Conservation (phyloP, 2,797 vertebrate species). For the Sebastiscus albofasciatus region DNA sequence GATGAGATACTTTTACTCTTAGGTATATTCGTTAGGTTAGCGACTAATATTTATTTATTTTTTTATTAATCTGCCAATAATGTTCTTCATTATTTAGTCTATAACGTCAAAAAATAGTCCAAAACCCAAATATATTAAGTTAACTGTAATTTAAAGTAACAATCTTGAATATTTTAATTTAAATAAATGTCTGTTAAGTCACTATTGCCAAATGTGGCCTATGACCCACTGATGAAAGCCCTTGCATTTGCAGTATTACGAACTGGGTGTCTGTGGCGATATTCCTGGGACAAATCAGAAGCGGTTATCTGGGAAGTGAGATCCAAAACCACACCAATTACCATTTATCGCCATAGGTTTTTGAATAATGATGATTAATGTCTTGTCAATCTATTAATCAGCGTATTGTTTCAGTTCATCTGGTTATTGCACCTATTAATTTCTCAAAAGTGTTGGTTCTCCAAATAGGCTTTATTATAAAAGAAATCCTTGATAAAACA, state of each 20-base stretch:
- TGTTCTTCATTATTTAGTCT: not conserved
- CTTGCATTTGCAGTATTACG: not conserved
- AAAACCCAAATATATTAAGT: not conserved
- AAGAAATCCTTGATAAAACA: slow-evolving; percentile 78
- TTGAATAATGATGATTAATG: not conserved
- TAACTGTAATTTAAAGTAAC: no score
- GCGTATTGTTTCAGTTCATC: no score
- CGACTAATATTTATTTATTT: not conserved
- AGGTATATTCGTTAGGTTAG: not conserved
- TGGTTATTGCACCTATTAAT: not conserved
- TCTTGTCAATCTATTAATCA: fast-evolving
- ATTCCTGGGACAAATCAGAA: not conserved
- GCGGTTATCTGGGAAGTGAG: no score
- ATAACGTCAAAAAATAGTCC: not conserved
- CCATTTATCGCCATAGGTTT: not conserved
- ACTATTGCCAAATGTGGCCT: no score
- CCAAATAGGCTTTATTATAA: slow-evolving; percentile 79
- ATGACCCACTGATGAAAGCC: not conserved
- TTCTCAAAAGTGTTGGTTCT: slow-evolving; percentile 27
- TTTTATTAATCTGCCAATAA: not conserved
- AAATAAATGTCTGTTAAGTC: no score
- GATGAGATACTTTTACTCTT: not conserved
- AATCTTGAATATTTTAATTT: no score
- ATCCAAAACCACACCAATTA: not conserved
- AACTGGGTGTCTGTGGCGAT: not conserved